phyloP scores from a whole-genome alignment of 2,888 invertebrate species.

The Lithophane semibrunnea region DNA sequence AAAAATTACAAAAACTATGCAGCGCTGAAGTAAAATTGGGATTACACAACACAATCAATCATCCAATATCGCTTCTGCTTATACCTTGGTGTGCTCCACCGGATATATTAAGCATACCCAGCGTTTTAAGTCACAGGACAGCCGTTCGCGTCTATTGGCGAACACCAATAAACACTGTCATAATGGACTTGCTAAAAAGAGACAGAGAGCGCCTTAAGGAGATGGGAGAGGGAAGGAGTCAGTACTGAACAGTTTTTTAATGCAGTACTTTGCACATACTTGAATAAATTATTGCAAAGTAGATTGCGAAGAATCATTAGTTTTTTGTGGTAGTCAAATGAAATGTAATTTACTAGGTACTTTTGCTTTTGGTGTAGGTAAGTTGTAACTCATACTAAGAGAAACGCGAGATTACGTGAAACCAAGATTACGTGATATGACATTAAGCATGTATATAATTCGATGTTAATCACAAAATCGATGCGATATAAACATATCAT shows the following conservation, averaged over 20 bases:
- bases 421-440: not conserved
- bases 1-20: not conserved
- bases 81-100: constrained; percentile 23
- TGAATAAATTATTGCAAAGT: too few relatives aligned
- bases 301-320: not conserved
- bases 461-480: not conserved
- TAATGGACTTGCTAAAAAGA: constrained; percentile 12
- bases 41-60: not conserved
- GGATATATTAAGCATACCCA: constrained; percentile 58
- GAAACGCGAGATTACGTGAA: not conserved
- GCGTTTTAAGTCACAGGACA: constrained; percentile 55
- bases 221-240: not conserved
- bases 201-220: constrained; percentile 11
- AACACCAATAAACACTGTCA: constrained; percentile 54
- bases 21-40: not conserved
- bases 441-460: not conserved
- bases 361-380: too few relatives aligned
- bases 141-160: constrained; percentile 59
- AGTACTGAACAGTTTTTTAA: too few relatives aligned
- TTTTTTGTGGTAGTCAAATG: not conserved
- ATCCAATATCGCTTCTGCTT: constrained; percentile 37
- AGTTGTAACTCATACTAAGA: not conserved
- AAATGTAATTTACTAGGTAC: not conserved
- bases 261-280: not conserved
- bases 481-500: too few relatives aligned